These are phyloP conservation scores for Nanorana parkeri DNA, from an alignment of 2,113 vertebrate species.

Conservation along the genomic window DNA sequence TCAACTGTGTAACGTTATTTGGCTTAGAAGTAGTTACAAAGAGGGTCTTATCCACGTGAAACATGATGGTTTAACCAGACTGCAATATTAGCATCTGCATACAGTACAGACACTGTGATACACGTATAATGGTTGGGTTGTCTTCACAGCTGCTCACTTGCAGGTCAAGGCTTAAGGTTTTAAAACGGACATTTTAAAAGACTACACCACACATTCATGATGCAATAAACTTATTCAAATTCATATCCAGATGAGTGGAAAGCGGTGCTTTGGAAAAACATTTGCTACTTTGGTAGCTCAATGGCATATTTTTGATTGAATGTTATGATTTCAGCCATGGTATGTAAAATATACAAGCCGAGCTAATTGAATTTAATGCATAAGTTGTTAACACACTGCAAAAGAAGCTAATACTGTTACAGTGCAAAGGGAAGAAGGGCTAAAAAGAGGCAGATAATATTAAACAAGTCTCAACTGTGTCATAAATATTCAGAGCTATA, in stretches of 20 bases:
- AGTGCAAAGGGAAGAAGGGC: neutral
- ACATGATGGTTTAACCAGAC: constrained; percentile 53
- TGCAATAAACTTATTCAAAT: constrained; percentile 20
- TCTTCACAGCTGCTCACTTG: constrained; percentile 26
- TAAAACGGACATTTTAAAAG: constrained; percentile 25
- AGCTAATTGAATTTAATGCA: constrained; percentile 14
- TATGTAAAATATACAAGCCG: constrained; percentile 13
- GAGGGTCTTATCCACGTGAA: constrained; percentile 47
- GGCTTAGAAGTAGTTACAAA: constrained; percentile 35
- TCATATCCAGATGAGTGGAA: neutral
- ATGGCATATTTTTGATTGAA: neutral
- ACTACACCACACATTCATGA: constrained; percentile 4
- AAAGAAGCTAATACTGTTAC: neutral
- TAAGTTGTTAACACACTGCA: constrained; percentile 15
- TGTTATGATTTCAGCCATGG: constrained; percentile 6
- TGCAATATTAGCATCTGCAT: constrained; percentile 54
- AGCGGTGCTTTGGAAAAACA: neutral
- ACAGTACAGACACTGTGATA: constrained; percentile 53
- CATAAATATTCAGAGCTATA: neutral
- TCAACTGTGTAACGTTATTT: constrained; percentile 31
- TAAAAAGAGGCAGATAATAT: neutral
- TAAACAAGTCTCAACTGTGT: neutral
- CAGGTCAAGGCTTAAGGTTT: constrained; percentile 36
- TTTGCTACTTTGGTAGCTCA: constrained; percentile 1
- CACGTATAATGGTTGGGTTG: constrained; percentile 39